phyloP scores from a whole-genome alignment of 2,113 vertebrate species.

The Limnothrissa miodon region DNA sequence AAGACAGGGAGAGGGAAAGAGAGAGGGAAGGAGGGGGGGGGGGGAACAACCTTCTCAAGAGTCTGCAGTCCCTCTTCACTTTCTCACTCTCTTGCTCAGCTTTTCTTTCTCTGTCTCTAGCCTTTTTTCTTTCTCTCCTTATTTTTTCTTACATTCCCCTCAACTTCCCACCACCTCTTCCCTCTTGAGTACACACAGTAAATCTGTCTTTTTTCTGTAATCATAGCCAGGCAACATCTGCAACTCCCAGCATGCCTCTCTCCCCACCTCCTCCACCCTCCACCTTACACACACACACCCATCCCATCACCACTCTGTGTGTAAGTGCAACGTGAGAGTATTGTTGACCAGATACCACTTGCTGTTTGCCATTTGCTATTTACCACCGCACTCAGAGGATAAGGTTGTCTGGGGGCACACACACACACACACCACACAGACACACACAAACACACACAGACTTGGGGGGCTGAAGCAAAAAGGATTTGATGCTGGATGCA shows the following conservation, averaged over 20 bases:
- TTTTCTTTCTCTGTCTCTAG: neutral
- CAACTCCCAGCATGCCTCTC: neutral
- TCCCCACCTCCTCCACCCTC: slow-evolving; percentile 20
- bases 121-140: neutral
- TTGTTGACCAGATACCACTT: neutral
- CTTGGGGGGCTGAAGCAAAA: slow-evolving; percentile 12
- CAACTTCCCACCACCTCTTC: neutral
- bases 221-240: neutral
- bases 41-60: slow-evolving; percentile 2
- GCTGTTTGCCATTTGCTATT: neutral
- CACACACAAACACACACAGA: neutral
- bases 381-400: neutral
- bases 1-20: slow-evolving; percentile 3
- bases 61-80: neutral
- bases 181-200: neutral
- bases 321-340: neutral
- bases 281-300: slow-evolving; percentile 17
- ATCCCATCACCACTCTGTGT: neutral
- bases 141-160: neutral
- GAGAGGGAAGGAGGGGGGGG: neutral
- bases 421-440: neutral
- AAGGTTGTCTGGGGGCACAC: neutral
- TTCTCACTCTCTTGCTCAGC: neutral
- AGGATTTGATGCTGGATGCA: slow-evolving; percentile 27
- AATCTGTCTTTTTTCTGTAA: slow-evolving; percentile 10